phyloP scores from a whole-genome alignment of 1,140 invertebrate genomes.

The Marisa cornuarietis region DNA sequence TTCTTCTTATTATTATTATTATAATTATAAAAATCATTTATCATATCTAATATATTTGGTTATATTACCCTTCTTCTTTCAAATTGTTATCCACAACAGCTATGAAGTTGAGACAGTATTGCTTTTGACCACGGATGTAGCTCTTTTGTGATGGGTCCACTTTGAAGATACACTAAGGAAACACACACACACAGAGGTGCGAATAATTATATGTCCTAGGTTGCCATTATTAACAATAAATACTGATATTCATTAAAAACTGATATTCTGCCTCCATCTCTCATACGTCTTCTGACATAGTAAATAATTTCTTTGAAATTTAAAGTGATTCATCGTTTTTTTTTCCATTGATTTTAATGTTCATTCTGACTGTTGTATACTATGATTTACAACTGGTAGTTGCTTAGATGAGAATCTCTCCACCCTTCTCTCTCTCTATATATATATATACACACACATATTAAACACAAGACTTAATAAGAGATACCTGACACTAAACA shows the following conservation, averaged over 20 bases:
- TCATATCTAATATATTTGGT: background rate
- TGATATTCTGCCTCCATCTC: too few relatives aligned
- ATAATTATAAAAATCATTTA: background rate
- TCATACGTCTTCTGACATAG: too few relatives aligned
- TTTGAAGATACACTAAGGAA: conserved; percentile 48
- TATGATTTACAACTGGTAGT: too few relatives aligned
- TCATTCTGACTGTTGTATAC: too few relatives aligned
- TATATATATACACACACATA: too few relatives aligned
- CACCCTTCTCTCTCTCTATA: too few relatives aligned
- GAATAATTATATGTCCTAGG: background rate
- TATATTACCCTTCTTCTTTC: conserved; percentile 49
- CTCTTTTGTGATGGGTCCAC: conserved; percentile 41
- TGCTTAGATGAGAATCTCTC: too few relatives aligned
- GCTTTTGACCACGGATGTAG: conserved; percentile 54
- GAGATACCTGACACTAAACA: too few relatives aligned
- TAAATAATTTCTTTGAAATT: too few relatives aligned
- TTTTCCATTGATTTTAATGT: too few relatives aligned
- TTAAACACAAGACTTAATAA: too few relatives aligned
- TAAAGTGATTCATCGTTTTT: too few relatives aligned
- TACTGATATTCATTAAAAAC: background rate
- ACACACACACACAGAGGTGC: background rate
- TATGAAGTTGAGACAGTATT: conserved; percentile 58
- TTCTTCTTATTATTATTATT: background rate
- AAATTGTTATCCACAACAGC: conserved; percentile 41
- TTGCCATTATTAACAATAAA: background rate